Evolutionary conservation across 2,113 vertebrate genomes (phyloP).

Genomic region (Dascyllus trimaculatus): DNA sequence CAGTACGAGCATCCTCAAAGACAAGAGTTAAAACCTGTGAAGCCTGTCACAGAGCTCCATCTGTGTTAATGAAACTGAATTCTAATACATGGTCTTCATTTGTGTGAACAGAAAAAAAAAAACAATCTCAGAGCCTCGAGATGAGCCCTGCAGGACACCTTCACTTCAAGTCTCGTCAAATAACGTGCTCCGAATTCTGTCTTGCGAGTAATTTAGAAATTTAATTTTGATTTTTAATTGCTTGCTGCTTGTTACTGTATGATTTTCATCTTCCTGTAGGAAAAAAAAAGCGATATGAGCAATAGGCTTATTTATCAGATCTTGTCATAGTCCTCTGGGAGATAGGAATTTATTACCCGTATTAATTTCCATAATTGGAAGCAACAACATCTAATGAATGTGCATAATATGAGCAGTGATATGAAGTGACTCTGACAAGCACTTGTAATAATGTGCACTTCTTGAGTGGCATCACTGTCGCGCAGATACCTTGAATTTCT

Average conservation of each 20-base stretch:
- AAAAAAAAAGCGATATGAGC: constrained; percentile 7
- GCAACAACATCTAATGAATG: constrained; percentile 64
- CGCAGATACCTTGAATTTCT: constrained; percentile 17
- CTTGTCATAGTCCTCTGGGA: constrained; percentile 46
- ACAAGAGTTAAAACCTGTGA: too few relatives aligned
- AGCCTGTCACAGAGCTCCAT: neutral
- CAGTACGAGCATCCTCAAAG: too few relatives aligned
- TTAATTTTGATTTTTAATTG: constrained; percentile 48
- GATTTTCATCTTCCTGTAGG: constrained; percentile 25
- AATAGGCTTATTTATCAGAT: constrained; percentile 60
- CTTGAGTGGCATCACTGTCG: constrained; percentile 35
- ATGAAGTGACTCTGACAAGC: constrained; percentile 54
- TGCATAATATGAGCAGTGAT: constrained; percentile 59
- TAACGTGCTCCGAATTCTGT: constrained; percentile 2
- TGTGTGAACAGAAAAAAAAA: neutral
- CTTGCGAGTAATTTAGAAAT: constrained; percentile 36
- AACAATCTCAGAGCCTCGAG: neutral
- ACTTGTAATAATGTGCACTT: constrained; percentile 41
- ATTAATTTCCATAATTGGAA: constrained; percentile 72
- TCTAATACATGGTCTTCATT: neutral
- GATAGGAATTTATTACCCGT: constrained; percentile 60
- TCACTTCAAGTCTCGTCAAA: constrained; percentile 9
- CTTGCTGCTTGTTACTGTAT: constrained; percentile 32
- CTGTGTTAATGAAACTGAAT: constrained; percentile 9
- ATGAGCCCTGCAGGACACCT: constrained; percentile 31